A percentile compares a stretch with the other conserved stretches of the same genome.
Conservation (phyloP, 2,797 vertebrate species). For the Lophotriccus pileatus region DNA sequence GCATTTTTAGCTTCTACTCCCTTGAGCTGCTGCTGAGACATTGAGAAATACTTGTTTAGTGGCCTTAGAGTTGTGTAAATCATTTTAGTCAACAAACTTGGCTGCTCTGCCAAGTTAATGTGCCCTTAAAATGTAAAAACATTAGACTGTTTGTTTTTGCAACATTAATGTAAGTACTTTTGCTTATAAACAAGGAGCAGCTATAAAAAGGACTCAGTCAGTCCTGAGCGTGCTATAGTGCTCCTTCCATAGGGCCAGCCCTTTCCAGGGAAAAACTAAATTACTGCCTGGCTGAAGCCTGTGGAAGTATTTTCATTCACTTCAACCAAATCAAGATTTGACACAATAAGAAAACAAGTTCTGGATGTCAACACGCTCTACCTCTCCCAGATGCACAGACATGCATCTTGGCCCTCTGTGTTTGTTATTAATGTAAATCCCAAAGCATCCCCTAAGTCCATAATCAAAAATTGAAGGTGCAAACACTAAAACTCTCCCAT, state of each 20-base stretch:
- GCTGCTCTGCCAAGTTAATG: conserved; percentile 27
- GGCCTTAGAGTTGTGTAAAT: conserved; percentile 41
- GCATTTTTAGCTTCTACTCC: conserved; percentile 52
- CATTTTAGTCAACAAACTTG: conserved; percentile 49
- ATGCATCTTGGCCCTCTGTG: background rate
- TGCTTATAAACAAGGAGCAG: conserved; percentile 17
- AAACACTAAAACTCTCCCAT: background rate
- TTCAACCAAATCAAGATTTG: background rate
- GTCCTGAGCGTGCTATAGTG: background rate
- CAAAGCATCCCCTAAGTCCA: background rate
- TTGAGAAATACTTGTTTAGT: conserved; percentile 55
- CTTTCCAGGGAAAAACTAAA: background rate
- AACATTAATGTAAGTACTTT: conserved; percentile 3
- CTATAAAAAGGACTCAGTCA: conserved; percentile 17
- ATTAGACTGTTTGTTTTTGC: conserved; percentile 35
- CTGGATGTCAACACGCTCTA: background rate
- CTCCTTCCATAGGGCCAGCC: background rate
- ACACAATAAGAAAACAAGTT: background rate
- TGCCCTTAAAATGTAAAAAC: conserved; percentile 27
- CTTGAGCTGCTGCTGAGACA: conserved; percentile 22
- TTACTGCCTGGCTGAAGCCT: background rate
- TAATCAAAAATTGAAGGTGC: background rate
- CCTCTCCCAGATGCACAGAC: background rate
- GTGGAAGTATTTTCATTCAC: background rate
- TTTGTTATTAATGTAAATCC: background rate